phyloP scores from a whole-genome alignment of 1,140 invertebrate species.

The Chelonus insularis region DNA sequence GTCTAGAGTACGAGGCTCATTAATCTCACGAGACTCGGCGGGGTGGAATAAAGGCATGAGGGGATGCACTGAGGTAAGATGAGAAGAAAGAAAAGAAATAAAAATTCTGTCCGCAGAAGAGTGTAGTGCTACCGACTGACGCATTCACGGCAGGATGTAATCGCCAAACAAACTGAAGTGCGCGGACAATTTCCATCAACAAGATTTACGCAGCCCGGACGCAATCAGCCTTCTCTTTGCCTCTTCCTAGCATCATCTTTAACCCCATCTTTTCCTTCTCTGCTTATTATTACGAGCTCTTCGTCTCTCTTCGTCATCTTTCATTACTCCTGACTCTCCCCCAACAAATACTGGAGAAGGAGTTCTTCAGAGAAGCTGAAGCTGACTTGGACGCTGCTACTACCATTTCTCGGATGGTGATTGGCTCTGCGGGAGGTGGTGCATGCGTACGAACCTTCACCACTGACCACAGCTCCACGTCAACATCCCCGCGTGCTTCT shows the following conservation, averaged over 20 bases:
- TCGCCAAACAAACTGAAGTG: conserved; percentile 47
- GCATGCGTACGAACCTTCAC: conserved; percentile 46
- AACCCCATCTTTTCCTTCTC: conserved; percentile 12
- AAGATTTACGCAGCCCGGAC: conserved; percentile 51
- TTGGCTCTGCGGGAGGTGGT: conserved; percentile 57
- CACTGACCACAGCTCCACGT: conserved; percentile 24
- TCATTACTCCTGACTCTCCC: conserved; percentile 22
- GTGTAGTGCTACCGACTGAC: conserved; percentile 43
- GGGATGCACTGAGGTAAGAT: conserved; percentile 19
- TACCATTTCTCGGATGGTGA: conserved; percentile 58
- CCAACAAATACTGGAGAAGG: conserved; percentile 1
- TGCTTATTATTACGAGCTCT: conserved; percentile 20
- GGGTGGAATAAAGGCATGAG: conserved; percentile 28
- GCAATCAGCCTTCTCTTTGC: conserved; percentile 41
- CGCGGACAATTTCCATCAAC: conserved; percentile 53
- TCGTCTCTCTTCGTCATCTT: conserved; percentile 11
- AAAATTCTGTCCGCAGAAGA: conserved; percentile 16
- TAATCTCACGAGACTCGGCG: conserved; percentile 41
- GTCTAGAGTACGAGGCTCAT: conserved; percentile 49
- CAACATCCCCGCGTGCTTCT: conserved; percentile 23
- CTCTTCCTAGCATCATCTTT: conserved; percentile 21
- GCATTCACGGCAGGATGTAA: conserved; percentile 51
- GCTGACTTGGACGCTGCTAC: conserved; percentile 48
- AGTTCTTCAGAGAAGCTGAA: conserved; percentile 17
- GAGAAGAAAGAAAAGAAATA: not conserved